Evolutionary conservation across 2,888 invertebrate species (phyloP), one percentile per base, ranked within the genome.

Genomic region (Brenthis daphne): DNA sequence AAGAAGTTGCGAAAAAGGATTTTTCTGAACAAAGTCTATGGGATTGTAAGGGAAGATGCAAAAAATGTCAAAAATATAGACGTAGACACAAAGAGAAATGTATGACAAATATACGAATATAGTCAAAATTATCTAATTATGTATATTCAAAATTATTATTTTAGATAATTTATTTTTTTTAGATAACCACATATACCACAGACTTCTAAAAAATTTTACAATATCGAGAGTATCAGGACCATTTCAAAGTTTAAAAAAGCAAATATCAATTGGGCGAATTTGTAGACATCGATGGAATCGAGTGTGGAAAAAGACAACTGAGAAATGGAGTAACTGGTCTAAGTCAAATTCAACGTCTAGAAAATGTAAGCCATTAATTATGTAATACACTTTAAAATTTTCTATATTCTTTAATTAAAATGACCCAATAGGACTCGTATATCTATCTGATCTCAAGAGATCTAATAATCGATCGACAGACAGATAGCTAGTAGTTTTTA

Each of bases 231-330:
- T 80, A n/a, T 76, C 80, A 13, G 80, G 71, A 61, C 76, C 79
- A 0, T 76, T 84, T 6, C 74, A 77, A 8, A 65, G 73, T 2
- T 74, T 85, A 54, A 80, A 81, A 37, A 83, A 77, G 57, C 76
- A 77, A 11, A 73, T 83, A 6, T 83, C 83, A 0, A 72, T 83
- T n/a, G 81, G 76, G 3, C 73, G 81, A 0, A 75, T 82, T 2
- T 86, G 84, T 57, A 75, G 77, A 8, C 77, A 80, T 12, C 81
- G 84, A 0, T 84, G 82, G 80, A 82, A 82, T 61, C 76, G 77
- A 37, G 83, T 85, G 2, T 88, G 88, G 88, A 87, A 85, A 68
- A 86, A 83, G 65, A 87, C 86, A 0, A 71, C 85, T 0, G 80
- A 83, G 16, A 79, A 82, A 6, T 87, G 83, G 81, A 74, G 80